Evolutionary conservation across 2,113 vertebrate species (phyloP), one percentile per base, ranked within the genome.

Genomic region (Pholis gunnellus): DNA sequence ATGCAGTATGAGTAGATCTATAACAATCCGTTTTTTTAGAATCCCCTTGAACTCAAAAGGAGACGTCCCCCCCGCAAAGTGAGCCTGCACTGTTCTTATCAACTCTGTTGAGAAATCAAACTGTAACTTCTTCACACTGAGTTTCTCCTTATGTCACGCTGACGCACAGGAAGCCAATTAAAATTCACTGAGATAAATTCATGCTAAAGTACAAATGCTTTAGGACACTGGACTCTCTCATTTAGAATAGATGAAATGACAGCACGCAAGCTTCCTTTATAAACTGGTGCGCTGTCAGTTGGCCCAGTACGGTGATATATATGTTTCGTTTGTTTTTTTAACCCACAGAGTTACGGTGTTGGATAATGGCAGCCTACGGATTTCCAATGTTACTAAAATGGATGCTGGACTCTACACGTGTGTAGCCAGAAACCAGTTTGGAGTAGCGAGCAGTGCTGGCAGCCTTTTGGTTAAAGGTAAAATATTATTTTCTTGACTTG

Each of bases 341-440:
- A 66, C 44, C 36, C 93, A 78, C 94, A 99, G 98, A 87, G 95
- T 97, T 71, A 95, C 94, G 0, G 81, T 99, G 57, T 44, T 98
- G 92, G 97, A 98, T 3, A 97, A 97, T 7, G 98, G 98, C 54
- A 97, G 96, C 91, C 96, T 99, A 17, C 91, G 97, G n/a, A 97
- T 99, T 81, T 87, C 96, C 78, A 99, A 98, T 1, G 96, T 98
- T 70, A 96, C 96, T 31, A 99, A 98, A 67, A 75, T 93, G 0
- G 98, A 99, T 0, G 96, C 95, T 0, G 98, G 97, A 0, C 95
- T 97, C 36, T 99, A 99, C 90, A 98, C 97, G 0, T 99, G 98
- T 14, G 95, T 96, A 17, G 98, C 98, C 71, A 96, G 95, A 46
- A 99, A 99, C 94, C 96, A 97, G 93, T 99, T 98, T 7, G 98